Conservation (phyloP, 2,113 vertebrate species). For the Tauraco erythrolophus region DNA sequence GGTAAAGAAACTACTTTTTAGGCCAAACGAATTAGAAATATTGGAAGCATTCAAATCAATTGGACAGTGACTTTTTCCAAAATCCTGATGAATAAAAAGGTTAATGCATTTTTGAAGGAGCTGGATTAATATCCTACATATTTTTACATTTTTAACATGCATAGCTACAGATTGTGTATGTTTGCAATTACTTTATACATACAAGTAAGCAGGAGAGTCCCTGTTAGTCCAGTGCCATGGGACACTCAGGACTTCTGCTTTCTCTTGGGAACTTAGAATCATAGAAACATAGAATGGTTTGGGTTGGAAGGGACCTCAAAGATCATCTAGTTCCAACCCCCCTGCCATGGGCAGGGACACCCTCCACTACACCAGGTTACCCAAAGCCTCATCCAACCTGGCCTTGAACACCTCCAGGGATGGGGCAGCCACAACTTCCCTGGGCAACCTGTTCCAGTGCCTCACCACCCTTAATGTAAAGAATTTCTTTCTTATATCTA, state of each 20-base stretch:
- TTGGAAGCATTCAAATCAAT: not conserved
- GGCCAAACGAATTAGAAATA: not conserved
- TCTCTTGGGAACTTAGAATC: not conserved
- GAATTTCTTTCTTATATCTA: too few relatives aligned
- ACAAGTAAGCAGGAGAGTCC: not conserved
- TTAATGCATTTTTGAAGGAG: not conserved
- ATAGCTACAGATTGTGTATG: not conserved
- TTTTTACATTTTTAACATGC: not conserved
- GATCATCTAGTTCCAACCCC: too few relatives aligned
- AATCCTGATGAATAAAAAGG: not conserved
- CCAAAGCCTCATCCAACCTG: too few relatives aligned
- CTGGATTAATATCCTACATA: accelerated
- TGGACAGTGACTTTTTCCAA: not conserved
- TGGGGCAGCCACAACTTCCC: too few relatives aligned
- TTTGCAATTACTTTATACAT: not conserved
- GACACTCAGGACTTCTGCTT: not conserved
- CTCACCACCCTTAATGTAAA: too few relatives aligned
- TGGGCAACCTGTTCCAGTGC: too few relatives aligned
- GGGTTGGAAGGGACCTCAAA: too few relatives aligned
- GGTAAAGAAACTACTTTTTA: not conserved
- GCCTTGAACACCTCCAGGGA: too few relatives aligned
- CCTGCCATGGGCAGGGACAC: too few relatives aligned
- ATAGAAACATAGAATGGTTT: too few relatives aligned
- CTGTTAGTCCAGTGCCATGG: accelerated
- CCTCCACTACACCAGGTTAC: too few relatives aligned